Evolutionary conservation across 2,888 invertebrate species (phyloP).

Genomic region (Disparrhopalites patrizii): DNA sequence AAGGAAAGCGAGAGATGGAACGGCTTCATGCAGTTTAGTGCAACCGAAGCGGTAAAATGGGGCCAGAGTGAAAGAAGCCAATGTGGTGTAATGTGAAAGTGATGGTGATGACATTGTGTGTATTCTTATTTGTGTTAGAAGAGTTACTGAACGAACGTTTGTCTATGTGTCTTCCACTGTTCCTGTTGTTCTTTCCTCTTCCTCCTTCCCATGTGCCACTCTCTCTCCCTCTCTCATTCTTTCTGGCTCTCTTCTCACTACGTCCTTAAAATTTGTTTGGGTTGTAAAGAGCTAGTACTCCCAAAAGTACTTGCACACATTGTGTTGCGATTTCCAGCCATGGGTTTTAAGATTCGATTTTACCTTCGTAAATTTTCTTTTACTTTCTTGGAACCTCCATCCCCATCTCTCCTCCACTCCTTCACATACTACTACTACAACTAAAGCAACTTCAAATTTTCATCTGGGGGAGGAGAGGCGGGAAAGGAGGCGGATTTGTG

Average conservation of each 20-base stretch:
- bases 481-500: neutral
- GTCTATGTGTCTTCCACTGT: neutral
- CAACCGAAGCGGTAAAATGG: slow-evolving; percentile 2
- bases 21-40: neutral
- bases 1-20: neutral
- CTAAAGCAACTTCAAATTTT: too few relatives aligned
- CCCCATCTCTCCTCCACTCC: neutral
- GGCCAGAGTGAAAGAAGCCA: slow-evolving; percentile 19
- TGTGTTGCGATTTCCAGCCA: slow-evolving; percentile 3
- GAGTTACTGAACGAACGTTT: slow-evolving; percentile 5
- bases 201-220: neutral
- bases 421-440: neutral
- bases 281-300: slow-evolving; percentile 4
- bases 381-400: neutral
- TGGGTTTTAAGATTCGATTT: neutral
- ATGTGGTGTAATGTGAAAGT: slow-evolving; percentile 23
- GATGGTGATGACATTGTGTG: slow-evolving; percentile 17
- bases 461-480: neutral
- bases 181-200: neutral
- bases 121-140: slow-evolving; percentile 13
- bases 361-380: neutral
- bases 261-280: too few relatives aligned
- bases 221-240: neutral
- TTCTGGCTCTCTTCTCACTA: too few relatives aligned
- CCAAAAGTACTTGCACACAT: slow-evolving; percentile 7